These are phyloP conservation scores for Solenodon paradoxus DNA, from an alignment of 2,113 vertebrate species.

Conservation along the genomic window DNA sequence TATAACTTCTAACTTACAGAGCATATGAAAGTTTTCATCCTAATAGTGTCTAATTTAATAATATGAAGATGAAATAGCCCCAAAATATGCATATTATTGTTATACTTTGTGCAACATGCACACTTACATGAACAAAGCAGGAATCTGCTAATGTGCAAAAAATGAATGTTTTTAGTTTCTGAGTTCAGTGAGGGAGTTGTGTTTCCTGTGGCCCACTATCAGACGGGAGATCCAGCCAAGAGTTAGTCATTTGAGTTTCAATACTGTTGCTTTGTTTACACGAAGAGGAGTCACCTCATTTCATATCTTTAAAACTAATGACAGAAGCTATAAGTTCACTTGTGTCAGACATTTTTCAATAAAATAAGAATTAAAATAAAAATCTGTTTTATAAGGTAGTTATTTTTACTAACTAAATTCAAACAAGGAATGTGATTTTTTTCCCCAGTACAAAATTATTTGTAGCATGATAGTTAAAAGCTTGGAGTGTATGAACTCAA, in stretches of 20 bases:
- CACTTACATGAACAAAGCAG: neutral
- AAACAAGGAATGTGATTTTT: neutral
- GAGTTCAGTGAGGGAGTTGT: neutral
- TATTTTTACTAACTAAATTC: neutral
- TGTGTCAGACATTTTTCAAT: neutral
- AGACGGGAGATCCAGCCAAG: neutral
- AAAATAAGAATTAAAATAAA: slow-evolving; percentile 16
- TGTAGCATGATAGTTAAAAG: neutral
- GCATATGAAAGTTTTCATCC: neutral
- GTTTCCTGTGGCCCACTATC: neutral
- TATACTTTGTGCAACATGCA: neutral
- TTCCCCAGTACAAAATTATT: neutral
- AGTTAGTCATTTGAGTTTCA: neutral
- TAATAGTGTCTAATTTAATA: neutral
- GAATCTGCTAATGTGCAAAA: neutral
- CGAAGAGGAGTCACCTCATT: neutral
- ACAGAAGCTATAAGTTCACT: neutral
- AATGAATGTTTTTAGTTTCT: neutral
- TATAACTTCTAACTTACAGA: slow-evolving; percentile 2
- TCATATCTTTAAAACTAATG: neutral
- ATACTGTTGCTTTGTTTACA: neutral
- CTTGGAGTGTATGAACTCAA: neutral
- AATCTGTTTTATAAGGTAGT: neutral
- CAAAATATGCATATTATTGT: neutral
- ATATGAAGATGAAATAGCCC: neutral